Evolutionary conservation across 1,140 invertebrate species (phyloP), one percentile per base, ranked within the genome.

Genomic region (Melipona quadrifasciata): DNA sequence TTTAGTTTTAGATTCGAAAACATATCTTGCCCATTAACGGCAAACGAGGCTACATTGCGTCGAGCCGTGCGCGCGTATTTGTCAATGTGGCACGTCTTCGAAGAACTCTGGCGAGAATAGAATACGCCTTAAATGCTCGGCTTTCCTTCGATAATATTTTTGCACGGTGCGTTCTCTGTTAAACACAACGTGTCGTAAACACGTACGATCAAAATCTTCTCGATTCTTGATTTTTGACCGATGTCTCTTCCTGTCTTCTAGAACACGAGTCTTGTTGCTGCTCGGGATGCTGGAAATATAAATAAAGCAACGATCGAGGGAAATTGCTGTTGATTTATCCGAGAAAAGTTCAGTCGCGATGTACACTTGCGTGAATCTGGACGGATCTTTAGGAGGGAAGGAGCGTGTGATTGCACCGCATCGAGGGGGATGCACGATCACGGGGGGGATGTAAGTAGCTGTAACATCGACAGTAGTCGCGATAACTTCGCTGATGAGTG

Each of bases 11-110:
- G 65, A 67, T 80, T 57, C 31, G 55, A 73, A 73, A 80, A 77
- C 74, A 74, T 74, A 74, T 79, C 68, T 55, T 53, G 68, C 70
- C 83, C 70, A 85, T 88, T 82, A 74, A 75, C 86, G 73, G 75
- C 21, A n/a, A 61, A 76, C 39, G 57, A 73, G 47, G 83, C 83
- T 77, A 75, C 82, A 57, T 73, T 80, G 86, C 75, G 58, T 39
- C 57, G 78, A 47, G 64, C 57, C 67, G 85, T 65, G 75, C 47
- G 51, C 51, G 80, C 85, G 76, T 77, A 77, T 86, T 86, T 86
- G 80, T 82, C 84, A 76, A 86, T 86, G 80, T 82, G 75, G 64
- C 84, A 82, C 75, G 67, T 82, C 67, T 86, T 78, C 72, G 71
- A 70, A 47, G 53, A 83, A 88, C 86, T 78, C 80, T 74, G 64